Evolutionary conservation across 2,113 vertebrate genomes (phyloP).

Genomic region (Centrocercus urophasianus): DNA sequence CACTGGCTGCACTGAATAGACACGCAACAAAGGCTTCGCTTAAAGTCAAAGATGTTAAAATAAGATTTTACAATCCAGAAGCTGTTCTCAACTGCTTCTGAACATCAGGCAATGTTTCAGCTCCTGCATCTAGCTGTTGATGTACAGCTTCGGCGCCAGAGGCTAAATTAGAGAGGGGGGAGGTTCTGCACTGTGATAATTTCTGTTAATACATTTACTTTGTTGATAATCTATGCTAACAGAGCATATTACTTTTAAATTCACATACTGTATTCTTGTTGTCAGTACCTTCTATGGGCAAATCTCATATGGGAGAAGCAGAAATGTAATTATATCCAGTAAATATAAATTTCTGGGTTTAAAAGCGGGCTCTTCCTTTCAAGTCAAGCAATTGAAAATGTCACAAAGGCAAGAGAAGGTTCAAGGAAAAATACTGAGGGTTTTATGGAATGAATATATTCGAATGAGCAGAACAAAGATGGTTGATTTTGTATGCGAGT

Average conservation of each 20-base stretch:
- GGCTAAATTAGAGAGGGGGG: neutral
- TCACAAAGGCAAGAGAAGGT: neutral
- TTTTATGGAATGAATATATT: slow-evolving; percentile 10
- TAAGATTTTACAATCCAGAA: neutral
- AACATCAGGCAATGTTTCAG: neutral
- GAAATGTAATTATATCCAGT: neutral
- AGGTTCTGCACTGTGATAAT: neutral
- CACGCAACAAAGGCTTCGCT: neutral
- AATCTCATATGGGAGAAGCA: neutral
- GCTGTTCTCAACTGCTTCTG: neutral
- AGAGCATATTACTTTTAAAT: neutral
- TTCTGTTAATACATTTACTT: neutral
- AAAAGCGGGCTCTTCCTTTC: neutral
- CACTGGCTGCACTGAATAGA: neutral
- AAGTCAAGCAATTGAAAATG: neutral
- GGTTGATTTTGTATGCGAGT: slow-evolving; percentile 50
- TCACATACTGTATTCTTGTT: neutral
- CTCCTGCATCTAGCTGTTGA: neutral
- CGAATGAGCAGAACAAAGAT: slow-evolving; percentile 40
- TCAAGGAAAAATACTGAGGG: neutral
- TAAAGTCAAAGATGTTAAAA: neutral
- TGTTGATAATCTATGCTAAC: neutral
- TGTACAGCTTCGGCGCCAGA: neutral
- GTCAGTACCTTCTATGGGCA: neutral
- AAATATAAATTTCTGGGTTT: neutral